Percentiles rank a stretch among this genome's conserved stretches.
Evolutionary conservation across 1,140 invertebrate species (phyloP).

Genomic region (Anoplophora glabripennis): DNA sequence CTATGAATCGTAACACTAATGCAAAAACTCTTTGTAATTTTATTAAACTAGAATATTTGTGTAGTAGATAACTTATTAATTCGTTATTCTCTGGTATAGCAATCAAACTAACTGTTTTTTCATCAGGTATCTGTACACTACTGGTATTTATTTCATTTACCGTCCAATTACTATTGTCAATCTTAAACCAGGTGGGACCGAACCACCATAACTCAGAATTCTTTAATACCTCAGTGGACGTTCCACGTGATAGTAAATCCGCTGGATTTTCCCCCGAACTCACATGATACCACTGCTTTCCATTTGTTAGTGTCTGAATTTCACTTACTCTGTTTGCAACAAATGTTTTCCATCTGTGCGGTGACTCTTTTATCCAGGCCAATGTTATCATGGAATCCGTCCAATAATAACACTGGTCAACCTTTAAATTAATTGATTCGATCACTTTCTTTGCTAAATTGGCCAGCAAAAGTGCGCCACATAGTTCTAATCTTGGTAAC

Average conservation of each 20-base stretch:
- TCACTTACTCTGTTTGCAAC: constrained; percentile 46
- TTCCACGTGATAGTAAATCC: constrained; percentile 38
- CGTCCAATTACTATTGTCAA: not conserved
- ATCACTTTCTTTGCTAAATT: constrained; percentile 29
- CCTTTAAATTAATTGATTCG: constrained; percentile 27
- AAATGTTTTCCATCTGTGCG: constrained; percentile 42
- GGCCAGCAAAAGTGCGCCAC: constrained; percentile 37
- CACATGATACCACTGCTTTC: constrained; percentile 38
- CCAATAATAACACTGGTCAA: constrained; percentile 43
- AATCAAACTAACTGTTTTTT: constrained; percentile 3
- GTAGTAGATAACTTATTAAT: not conserved
- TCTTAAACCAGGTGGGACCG: constrained; percentile 36
- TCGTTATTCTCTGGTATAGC: not conserved
- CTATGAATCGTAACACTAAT: constrained; percentile 10
- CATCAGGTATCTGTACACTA: constrained; percentile 2
- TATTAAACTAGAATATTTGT: constrained; percentile 14
- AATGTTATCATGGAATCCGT: constrained; percentile 49
- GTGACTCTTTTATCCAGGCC: constrained; percentile 45
- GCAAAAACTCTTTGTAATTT: constrained; percentile 18
- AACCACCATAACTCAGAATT: constrained; percentile 41
- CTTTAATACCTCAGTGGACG: constrained; percentile 28
- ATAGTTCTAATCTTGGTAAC: constrained; percentile 36
- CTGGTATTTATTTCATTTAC: constrained; percentile 2
- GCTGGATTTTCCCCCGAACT: constrained; percentile 39
- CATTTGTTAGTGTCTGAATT: constrained; percentile 37